These are phyloP conservation scores for Pedetes capensis DNA, from an alignment of 2,113 vertebrate genomes.

Conservation along the genomic window DNA sequence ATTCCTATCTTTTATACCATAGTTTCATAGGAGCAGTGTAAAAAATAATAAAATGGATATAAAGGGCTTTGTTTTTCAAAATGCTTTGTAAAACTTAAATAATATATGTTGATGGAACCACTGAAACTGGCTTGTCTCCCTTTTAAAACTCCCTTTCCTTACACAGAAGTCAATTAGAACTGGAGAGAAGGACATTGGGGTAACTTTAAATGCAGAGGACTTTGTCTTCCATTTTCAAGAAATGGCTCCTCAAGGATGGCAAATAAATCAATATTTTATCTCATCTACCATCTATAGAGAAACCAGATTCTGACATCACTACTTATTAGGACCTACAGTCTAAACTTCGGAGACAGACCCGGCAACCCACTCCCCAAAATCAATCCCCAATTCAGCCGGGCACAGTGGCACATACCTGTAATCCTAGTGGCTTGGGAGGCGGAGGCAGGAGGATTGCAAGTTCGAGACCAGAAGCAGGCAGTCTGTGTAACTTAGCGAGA, in stretches of 20 bases:
- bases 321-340: not conserved
- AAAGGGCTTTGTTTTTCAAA: slow-evolving; percentile 49
- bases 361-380: too few species aligned
- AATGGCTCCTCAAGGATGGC: not conserved
- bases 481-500: too few species aligned
- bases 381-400: too few species aligned
- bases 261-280: slow-evolving; percentile 3
- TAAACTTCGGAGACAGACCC: too few species aligned
- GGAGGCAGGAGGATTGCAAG: too few species aligned
- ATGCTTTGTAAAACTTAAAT: slow-evolving; percentile 54
- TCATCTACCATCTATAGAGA: slow-evolving; percentile 34
- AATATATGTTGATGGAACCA: slow-evolving; percentile 41
- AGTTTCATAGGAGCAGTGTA: not conserved
- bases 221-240: slow-evolving; percentile 35
- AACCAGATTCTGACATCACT: slow-evolving; percentile 18
- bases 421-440: too few species aligned
- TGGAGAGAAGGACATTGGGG: slow-evolving; percentile 19
- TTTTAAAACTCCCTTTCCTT: slow-evolving; percentile 12
- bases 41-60: slow-evolving; percentile 53
- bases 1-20: not conserved
- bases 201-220: slow-evolving; percentile 36
- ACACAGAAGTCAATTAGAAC: slow-evolving; percentile 22
- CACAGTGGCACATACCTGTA: too few species aligned
- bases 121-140: not conserved
- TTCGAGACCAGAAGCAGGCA: too few species aligned